These are phyloP conservation scores for Aldabrachelys gigantea DNA, from an alignment of 2,113 vertebrate genomes.

Conservation along the genomic window DNA sequence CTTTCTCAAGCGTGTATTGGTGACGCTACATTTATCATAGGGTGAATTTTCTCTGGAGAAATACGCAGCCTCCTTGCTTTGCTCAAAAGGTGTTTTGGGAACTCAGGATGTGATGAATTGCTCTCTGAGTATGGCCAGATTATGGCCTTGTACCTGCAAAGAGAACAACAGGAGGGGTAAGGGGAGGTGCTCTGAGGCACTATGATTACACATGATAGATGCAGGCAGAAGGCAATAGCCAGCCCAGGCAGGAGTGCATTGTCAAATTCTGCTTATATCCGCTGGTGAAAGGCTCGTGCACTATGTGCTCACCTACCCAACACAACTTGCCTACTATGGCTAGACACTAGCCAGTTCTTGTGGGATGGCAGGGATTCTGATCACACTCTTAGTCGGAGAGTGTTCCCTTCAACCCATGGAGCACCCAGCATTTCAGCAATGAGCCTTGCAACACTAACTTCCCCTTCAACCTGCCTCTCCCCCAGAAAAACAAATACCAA, in stretches of 20 bases:
- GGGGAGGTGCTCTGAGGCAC: neutral
- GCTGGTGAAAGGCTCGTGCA: neutral
- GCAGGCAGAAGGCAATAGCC: neutral
- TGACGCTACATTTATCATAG: constrained; percentile 65
- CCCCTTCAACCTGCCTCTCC: neutral
- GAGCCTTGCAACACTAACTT: neutral
- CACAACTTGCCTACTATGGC: neutral
- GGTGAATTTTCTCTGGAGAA: constrained; percentile 55
- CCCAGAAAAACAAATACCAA: too few relatives aligned
- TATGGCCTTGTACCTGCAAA: neutral
- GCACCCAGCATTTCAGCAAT: neutral
- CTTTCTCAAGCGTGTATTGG: constrained; percentile 46
- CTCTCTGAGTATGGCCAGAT: neutral
- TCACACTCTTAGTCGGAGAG: neutral
- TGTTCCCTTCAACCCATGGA: neutral
- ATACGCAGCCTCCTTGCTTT: constrained; percentile 48
- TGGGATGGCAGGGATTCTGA: neutral
- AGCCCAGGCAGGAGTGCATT: neutral
- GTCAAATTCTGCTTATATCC: neutral
- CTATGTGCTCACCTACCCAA: neutral
- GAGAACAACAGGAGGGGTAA: neutral
- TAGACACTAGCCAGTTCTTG: neutral
- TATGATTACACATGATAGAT: neutral
- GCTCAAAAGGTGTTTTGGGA: constrained; percentile 30
- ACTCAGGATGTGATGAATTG: constrained; percentile 45